Base-by-base conservation (phyloP, 2,797 vertebrate genomes). In the Mionectes olivaceus region DNA sequence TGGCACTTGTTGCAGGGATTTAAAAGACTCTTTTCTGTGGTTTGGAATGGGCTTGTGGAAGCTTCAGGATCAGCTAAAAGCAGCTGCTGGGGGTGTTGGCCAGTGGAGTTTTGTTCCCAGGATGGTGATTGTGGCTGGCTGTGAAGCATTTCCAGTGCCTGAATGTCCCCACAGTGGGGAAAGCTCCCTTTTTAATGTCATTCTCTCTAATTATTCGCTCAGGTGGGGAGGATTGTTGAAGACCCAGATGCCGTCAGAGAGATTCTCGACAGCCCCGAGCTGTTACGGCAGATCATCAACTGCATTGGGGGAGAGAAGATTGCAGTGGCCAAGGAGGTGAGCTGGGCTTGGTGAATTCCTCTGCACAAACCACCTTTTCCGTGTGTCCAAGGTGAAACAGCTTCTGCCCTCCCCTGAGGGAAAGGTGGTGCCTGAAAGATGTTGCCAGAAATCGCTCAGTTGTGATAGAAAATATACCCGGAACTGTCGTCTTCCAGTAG, bases 301-400 rank as follows among this genome's bases (percentile, higher is more conserved):
- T 99, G 99, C 96, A 98, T 99, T 19, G 97, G 97, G 46, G 98
- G 95, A 23, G 99, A 99, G 88, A 99, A 98, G 85, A 98, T 99
- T 37, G 97, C 98, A 13, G 98, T 99, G 93, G 99, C 99, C 25
- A 99, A 99, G 96, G 98, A 99, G 98, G 99, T 98, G 67, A 97
- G 97, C 9, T 1, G 39, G 74, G 37, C 70, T 82, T 73, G 67
- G 1, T 7, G 9, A 2, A 8, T 61, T 37, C 7, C 32, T 43
- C 33, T 56, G 5, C 25, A 22, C 19, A 33, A 7, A 19, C 10
- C 9, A 13, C 19, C 7, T 44, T 46, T 61, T 49, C 41, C 87
- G 0, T 7, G 19, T 39, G 35, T 25, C 15, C 27, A 32, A 39
- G 19, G 2, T 4, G 13, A 12, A 12, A 8, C 39, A 37, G 23